A percentile compares a stretch with the other conserved stretches of the same genome.
These are phyloP conservation scores for Pentalonia nigronervosa DNA, from an alignment of 1,140 invertebrate genomes.

Conservation along the genomic window DNA sequence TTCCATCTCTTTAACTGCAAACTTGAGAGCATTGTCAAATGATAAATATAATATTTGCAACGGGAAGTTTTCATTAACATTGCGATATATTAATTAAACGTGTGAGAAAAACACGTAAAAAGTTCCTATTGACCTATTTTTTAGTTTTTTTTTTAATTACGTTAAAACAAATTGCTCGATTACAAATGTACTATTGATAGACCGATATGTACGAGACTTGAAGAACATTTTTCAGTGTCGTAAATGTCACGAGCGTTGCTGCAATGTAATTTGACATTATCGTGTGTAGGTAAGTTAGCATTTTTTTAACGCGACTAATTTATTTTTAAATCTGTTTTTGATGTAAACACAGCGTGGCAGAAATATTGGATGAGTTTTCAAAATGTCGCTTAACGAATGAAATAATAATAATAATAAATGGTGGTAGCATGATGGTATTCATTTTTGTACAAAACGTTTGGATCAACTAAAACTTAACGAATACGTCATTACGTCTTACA, in stretches of 20 bases:
- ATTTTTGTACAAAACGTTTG: not conserved
- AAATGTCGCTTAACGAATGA: not conserved
- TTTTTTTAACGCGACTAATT: not conserved
- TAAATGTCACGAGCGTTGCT: not conserved
- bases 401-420: not conserved
- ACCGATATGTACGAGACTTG: not conserved
- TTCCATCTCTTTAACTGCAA: not conserved
- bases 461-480: not conserved
- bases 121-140: not conserved
- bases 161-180: not conserved
- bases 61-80: not conserved
- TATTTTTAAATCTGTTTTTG: constrained; percentile 31
- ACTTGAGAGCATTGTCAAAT: not conserved
- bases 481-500: not conserved
- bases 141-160: not conserved
- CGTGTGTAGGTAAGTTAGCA: not conserved
- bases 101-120: not conserved
- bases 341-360: not conserved
- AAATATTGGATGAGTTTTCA: not conserved
- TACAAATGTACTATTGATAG: not conserved
- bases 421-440: not conserved
- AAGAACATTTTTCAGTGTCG: not conserved
- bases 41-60: not conserved
- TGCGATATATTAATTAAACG: not conserved
- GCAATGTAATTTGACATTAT: not conserved